phyloP scores from a whole-genome alignment of 2,113 vertebrate species.

The Tursiops truncatus region DNA sequence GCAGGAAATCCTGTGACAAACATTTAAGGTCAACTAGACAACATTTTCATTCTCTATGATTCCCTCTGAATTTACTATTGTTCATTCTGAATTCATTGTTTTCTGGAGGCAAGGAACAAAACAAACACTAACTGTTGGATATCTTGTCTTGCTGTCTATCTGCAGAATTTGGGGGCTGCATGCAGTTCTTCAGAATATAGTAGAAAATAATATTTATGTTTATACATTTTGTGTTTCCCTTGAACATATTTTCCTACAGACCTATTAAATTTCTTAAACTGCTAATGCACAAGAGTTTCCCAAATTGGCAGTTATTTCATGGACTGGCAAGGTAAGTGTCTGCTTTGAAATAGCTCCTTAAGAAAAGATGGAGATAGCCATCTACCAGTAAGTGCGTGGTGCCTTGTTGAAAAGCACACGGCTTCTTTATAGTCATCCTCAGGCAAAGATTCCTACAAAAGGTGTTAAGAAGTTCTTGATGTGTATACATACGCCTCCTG shows the following conservation, averaged over 20 bases:
- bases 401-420: neutral
- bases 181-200: slow-evolving; percentile 27
- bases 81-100: slow-evolving; percentile 71
- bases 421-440: neutral
- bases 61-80: slow-evolving; percentile 72
- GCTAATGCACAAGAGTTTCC: slow-evolving; percentile 1
- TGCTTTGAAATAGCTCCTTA: slow-evolving; percentile 12
- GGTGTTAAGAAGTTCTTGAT: slow-evolving; percentile 33
- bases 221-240: slow-evolving; percentile 17
- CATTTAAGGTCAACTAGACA: slow-evolving; percentile 72
- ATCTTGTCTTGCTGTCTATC: slow-evolving; percentile 54
- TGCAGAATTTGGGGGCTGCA: slow-evolving; percentile 12
- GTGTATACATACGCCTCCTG: neutral
- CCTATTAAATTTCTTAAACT: slow-evolving; percentile 47
- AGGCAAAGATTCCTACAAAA: slow-evolving; percentile 26
- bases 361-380: neutral
- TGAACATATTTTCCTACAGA: slow-evolving; percentile 31
- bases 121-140: slow-evolving; percentile 63
- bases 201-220: slow-evolving; percentile 53
- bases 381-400: neutral
- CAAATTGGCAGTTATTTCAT: slow-evolving; percentile 34
- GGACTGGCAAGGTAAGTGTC: neutral
- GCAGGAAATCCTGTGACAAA: slow-evolving; percentile 61
- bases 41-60: slow-evolving; percentile 63
- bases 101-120: slow-evolving; percentile 57